phyloP scores from a whole-genome alignment of 2,797 vertebrate species.

The Sarcoramphus papa region DNA sequence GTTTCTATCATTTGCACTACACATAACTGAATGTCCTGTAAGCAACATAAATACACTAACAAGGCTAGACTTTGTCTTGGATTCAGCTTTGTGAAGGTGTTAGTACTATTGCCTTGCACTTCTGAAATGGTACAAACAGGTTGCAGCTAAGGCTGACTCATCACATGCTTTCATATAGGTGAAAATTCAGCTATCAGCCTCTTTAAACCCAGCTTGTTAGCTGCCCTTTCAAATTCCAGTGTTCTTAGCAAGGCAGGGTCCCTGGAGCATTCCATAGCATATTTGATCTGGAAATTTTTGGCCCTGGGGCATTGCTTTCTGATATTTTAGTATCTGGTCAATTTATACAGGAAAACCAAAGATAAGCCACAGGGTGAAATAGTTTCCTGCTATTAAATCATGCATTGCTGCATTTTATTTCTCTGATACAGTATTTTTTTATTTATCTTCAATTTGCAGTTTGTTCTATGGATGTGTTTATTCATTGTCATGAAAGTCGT shows the following conservation, averaged over 20 bases:
- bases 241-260: background rate
- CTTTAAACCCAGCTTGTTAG: background rate
- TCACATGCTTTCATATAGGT: background rate
- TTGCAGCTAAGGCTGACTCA: background rate
- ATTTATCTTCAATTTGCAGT: conserved; percentile 6
- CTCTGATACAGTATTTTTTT: background rate
- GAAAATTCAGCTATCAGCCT: background rate
- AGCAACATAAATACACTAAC: background rate
- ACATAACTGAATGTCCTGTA: background rate
- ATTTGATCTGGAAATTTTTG: background rate
- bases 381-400: conserved; percentile 48
- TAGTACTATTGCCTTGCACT: background rate
- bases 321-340: background rate
- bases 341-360: background rate
- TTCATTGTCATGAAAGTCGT: background rate
- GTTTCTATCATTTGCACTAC: background rate
- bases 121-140: background rate
- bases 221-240: background rate
- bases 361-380: conserved; percentile 24
- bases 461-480: conserved; percentile 30
- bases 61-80: background rate
- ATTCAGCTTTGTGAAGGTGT: background rate
- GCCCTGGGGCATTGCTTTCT: background rate
- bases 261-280: background rate
- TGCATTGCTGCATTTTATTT: background rate